Conservation (phyloP, 1,140 invertebrate species). For the Diuraphis noxia region DNA sequence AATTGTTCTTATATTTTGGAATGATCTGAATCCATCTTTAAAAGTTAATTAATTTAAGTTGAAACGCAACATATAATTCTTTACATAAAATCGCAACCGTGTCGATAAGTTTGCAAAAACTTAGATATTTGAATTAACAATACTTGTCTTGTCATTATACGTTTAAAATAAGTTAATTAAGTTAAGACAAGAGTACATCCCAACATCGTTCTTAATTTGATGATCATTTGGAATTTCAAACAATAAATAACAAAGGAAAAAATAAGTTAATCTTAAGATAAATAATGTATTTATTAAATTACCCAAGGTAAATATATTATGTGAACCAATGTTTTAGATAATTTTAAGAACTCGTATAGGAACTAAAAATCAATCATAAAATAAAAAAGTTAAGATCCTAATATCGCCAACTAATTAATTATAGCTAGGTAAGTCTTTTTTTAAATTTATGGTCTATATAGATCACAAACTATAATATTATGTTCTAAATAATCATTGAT, state of each 20-base stretch:
- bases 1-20: neutral
- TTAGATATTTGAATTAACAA: neutral
- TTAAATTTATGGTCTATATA: neutral
- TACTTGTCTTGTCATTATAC: neutral
- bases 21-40: neutral
- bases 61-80: neutral
- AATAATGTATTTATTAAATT: neutral
- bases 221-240: neutral
- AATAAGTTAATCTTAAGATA: neutral
- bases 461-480: neutral
- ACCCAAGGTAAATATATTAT: neutral
- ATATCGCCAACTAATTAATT: neutral
- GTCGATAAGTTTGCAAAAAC: neutral
- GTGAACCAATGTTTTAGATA: neutral
- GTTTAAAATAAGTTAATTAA: neutral
- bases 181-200: neutral
- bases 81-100: neutral
- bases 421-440: neutral
- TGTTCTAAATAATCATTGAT: neutral
- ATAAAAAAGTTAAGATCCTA: too few relatives aligned
- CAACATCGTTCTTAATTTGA: neutral
- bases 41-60: neutral
- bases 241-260: neutral
- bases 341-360: neutral
- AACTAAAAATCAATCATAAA: too few relatives aligned